phyloP scores from a whole-genome alignment of 2,797 vertebrate species.

The Sebastes goodei region DNA sequence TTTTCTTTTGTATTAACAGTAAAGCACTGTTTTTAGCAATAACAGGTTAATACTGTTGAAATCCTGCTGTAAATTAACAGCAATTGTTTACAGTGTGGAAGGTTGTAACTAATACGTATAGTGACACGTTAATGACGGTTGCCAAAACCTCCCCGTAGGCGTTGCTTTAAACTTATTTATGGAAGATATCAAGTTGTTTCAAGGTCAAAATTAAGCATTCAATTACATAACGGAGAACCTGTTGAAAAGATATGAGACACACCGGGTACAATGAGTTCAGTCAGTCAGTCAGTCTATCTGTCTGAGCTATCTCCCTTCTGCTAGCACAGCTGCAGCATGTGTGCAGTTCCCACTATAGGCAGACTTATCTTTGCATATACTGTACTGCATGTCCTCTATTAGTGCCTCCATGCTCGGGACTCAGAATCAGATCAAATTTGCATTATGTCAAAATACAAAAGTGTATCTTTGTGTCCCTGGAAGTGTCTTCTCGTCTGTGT shows the following conservation, averaged over 20 bases:
- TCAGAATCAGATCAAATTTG: constrained; percentile 9
- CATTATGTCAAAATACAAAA: constrained; percentile 11
- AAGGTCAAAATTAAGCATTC: neutral
- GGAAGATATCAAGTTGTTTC: neutral
- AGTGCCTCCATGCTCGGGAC: neutral
- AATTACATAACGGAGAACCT: neutral
- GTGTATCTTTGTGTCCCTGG: neutral
- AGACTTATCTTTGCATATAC: constrained; percentile 8
- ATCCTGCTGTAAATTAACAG: too few species aligned
- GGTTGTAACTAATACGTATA: neutral
- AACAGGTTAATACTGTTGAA: too few species aligned
- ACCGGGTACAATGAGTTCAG: neutral
- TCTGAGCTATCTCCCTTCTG: neutral
- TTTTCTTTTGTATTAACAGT: too few species aligned
- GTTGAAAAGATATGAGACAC: neutral
- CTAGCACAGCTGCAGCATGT: constrained; percentile 2
- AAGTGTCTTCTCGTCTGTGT: neutral
- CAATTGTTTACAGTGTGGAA: neutral
- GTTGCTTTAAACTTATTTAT: constrained; percentile 1
- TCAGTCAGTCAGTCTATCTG: neutral
- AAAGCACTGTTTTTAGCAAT: too few species aligned
- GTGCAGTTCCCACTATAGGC: constrained; percentile 31
- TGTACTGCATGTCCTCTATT: neutral
- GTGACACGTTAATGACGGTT: neutral
- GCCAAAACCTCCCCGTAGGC: neutral